These are phyloP conservation scores for Nothocercus nigrocapillus DNA, from an alignment of 2,113 vertebrate species.

Conservation along the genomic window DNA sequence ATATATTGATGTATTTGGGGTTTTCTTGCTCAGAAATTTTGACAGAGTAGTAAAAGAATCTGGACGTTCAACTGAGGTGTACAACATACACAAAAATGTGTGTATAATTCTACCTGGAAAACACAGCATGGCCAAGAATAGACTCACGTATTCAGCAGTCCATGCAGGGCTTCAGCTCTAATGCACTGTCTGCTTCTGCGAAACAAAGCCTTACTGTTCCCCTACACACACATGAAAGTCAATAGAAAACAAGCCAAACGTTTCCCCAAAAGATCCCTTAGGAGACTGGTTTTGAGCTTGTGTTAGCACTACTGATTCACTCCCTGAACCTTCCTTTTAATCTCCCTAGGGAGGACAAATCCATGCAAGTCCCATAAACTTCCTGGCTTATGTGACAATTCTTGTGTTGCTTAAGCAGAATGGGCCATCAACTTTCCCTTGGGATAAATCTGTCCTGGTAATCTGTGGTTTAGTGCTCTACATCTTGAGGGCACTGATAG, in stretches of 20 bases:
- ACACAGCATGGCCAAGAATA: background rate
- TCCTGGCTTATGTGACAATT: conserved; percentile 59
- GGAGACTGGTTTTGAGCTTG: background rate
- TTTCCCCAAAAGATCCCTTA: background rate
- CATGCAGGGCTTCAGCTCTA: background rate
- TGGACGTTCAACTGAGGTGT: background rate
- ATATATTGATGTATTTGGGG: background rate
- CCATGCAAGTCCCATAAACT: conserved; percentile 57
- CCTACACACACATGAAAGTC: background rate
- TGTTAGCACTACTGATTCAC: background rate
- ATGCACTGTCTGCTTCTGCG: background rate
- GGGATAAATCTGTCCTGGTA: conserved; percentile 56
- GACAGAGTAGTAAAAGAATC: background rate
- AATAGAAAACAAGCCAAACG: background rate
- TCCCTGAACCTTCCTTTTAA: background rate
- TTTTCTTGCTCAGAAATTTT: background rate
- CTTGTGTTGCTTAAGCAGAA: conserved; percentile 58
- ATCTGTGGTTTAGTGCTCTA: conserved; percentile 40
- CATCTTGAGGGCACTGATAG: conserved; percentile 60
- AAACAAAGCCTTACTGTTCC: background rate
- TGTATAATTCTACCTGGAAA: background rate
- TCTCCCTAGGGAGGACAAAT: conserved; percentile 31
- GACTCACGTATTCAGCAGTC: background rate
- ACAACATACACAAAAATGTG: background rate
- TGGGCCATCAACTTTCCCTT: conserved; percentile 58